Base-by-base conservation (phyloP, 2,113 vertebrate species). In the Motacilla alba region DNA sequence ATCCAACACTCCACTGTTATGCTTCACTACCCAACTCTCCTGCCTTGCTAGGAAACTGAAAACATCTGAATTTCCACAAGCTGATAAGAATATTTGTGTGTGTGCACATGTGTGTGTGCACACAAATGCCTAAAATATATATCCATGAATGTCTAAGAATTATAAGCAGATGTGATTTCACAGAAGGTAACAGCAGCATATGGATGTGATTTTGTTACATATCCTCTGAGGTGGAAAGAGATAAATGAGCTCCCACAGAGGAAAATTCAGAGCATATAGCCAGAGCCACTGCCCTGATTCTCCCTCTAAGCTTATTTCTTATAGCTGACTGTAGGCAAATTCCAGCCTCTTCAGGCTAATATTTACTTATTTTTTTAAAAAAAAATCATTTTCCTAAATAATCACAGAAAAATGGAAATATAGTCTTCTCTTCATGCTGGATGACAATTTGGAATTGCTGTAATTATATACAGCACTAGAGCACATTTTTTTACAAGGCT, bases 321-420 rank as follows among this genome's bases (percentile, higher is more conserved):
- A 69, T 14, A 73, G 47, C 33, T 76, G 68, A 41, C 63, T 50
- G 37, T 10, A 73, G 46, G 67, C 49, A 89, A 77, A 86, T 70
- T 86, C 55, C 46, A 73, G 24, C 5, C 19, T 77, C 28, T 69
- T 68, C 13, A 63, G 10, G 31, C 27, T 79, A 78, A 78, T 3
- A 3, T 27, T 56, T 82, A 41, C 35, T 75, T n/a, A n/a, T n/a
- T n/a, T n/a, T n/a, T n/a, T n/a, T n/a, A 35, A 49, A 69, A 70
- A 37, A 60, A 18, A 37, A 35, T 53, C 10, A 8, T 80, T 62
- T 67, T 41, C 39, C 46, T 50, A 50, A 96, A 93, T 83, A 92
- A 53, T n/a, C 58, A 60, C 31, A 91, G 24, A 21, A 91, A 90
- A 87, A 97, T 66, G 83, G 72, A 83, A 95, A 90, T 26, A 41